Evolutionary conservation across 1,140 invertebrate genomes (phyloP).

Genomic region (Trigoniulus corallinus): DNA sequence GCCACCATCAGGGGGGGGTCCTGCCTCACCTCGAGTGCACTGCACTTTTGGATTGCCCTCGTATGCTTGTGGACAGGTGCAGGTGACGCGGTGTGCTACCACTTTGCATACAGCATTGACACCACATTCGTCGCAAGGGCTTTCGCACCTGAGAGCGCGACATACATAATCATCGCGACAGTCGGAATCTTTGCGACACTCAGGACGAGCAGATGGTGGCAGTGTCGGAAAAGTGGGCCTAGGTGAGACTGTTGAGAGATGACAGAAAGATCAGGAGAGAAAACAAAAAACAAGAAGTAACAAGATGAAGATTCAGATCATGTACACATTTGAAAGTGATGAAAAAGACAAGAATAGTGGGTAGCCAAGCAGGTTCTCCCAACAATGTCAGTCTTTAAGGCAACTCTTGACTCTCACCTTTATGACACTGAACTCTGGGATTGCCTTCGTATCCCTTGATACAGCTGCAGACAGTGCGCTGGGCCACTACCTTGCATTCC

Average conservation of each 20-base stretch:
- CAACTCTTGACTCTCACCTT: no score
- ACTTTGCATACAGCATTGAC: constrained; percentile 66
- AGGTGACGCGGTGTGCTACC: constrained; percentile 51
- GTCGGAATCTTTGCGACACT: constrained; percentile 52
- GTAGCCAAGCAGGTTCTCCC: no score
- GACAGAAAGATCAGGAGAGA: no score
- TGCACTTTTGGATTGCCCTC: constrained; percentile 64
- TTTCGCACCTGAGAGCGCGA: constrained; percentile 49
- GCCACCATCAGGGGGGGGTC: no score
- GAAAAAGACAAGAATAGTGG: no score
- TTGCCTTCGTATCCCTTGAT: constrained; percentile 18
- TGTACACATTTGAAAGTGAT: no score
- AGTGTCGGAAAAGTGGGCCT: no score
- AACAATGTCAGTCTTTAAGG: no score
- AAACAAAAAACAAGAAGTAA: no score
- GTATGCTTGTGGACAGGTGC: constrained; percentile 58
- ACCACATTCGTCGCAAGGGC: constrained; percentile 60
- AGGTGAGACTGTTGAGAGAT: no score
- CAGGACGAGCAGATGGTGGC: constrained; percentile 33
- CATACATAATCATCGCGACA: constrained; percentile 55
- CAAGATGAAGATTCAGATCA: no score
- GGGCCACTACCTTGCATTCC: constrained; percentile 17
- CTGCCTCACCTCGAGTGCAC: constrained; percentile 29
- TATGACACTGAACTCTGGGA: constrained; percentile 7
- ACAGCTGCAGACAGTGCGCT: constrained; percentile 17